These are phyloP conservation scores for Diarsia dahlii DNA, from an alignment of 2,888 invertebrate genomes.

Conservation along the genomic window DNA sequence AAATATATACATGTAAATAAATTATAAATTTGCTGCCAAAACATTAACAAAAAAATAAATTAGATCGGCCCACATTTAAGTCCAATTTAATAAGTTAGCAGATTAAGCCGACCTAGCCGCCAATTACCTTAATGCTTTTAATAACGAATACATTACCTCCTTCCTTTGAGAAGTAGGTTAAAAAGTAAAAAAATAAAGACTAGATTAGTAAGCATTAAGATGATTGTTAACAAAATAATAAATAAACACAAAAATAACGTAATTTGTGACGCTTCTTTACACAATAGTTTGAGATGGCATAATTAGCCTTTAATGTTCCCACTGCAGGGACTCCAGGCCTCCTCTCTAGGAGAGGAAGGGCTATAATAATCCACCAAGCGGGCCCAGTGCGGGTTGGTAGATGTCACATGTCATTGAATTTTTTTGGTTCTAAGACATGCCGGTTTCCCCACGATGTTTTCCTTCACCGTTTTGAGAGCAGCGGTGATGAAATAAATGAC, in stretches of 20 bases:
- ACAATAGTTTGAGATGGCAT: slow-evolving; percentile 7
- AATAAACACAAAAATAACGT: slow-evolving; percentile 52
- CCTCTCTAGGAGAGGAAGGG: too few relatives aligned
- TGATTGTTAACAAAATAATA: slow-evolving; percentile 67
- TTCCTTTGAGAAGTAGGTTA: slow-evolving; percentile 1
- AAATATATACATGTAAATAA: slow-evolving; percentile 49
- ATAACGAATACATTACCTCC: slow-evolving; percentile 20
- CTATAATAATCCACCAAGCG: too few relatives aligned
- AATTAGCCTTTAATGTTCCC: too few relatives aligned
- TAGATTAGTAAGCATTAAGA: slow-evolving; percentile 79
- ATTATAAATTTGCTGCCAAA: slow-evolving; percentile 45
- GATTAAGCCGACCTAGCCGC: slow-evolving; percentile 49
- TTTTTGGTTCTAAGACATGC: too few relatives aligned
- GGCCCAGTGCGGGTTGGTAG: too few relatives aligned
- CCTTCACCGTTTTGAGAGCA: too few relatives aligned
- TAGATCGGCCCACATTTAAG: slow-evolving; percentile 29
- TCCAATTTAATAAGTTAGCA: slow-evolving; percentile 51
- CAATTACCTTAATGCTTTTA: slow-evolving; percentile 65
- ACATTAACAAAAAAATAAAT: slow-evolving; percentile 44
- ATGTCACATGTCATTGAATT: too few relatives aligned
- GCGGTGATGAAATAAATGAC: too few relatives aligned
- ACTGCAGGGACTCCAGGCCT: too few relatives aligned
- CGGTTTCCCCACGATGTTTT: too few relatives aligned
- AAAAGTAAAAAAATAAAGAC: slow-evolving; percentile 66
- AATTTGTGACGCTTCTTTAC: slow-evolving; percentile 18